Evolutionary conservation across 2,113 vertebrate genomes (phyloP), one percentile per base, ranked within the genome.

Genomic region (Paralichthys olivaceus): DNA sequence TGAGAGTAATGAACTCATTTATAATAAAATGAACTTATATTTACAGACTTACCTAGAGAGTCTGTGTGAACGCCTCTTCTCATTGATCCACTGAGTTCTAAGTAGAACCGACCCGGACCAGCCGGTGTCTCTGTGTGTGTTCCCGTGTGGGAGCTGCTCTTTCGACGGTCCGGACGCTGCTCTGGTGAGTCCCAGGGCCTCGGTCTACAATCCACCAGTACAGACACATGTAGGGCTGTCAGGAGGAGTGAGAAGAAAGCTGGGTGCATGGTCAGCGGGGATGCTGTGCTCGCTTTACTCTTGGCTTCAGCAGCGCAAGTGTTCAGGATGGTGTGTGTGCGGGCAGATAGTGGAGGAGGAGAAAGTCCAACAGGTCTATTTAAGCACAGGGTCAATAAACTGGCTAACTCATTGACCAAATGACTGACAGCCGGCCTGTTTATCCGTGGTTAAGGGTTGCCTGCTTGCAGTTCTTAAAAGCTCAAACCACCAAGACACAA

Each of bases 41-140:
- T 34, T 12, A 1, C 15, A 69, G 62, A 96, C 95, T 95, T 90
- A 98, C 97, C 96, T 80, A 95, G 93, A 80, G 93, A 88, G 72
- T 93, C 92, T 81, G 91, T 94, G n/a, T 89, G 80, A n/a, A 93
- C 84, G 1, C 75, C 72, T 2, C 93, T 94, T 0, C 85, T 91
- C 23, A 92, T 26, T 0, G 80, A 92, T 53, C 94, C 94, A 0
- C 93, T 92, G 0, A 70, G 70, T 0, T 89, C 69, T 7, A 19
- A 13, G 62, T 65, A 25, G 51, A 80, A 51, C 15, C 1, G 59
- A 19, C 67, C 51, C 20, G 7, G 17, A n/a, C 5, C 59, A 7
- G 55, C 19, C 1, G 73, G 15, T 3, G 34, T 1, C 4, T 25
- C 57, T 22, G 13, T 37, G 2, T 15, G 51, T 9, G 22, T 22